These are phyloP conservation scores for Erythrolamprus reginae DNA, from an alignment of 2,113 vertebrate species.

Conservation along the genomic window DNA sequence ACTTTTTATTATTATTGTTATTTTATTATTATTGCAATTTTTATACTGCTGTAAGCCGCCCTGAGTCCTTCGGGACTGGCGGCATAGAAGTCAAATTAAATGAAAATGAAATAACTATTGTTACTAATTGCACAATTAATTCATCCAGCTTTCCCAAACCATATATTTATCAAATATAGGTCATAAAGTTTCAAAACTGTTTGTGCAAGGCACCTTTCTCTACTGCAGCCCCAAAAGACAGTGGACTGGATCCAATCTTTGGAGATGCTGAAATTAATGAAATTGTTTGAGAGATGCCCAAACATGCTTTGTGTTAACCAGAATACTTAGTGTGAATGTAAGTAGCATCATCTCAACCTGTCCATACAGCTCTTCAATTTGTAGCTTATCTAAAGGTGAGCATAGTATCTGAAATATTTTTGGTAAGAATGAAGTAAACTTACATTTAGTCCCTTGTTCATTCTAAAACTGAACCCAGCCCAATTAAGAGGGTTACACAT, in stretches of 20 bases:
- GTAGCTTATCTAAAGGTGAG: not conserved
- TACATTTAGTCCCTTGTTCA: not conserved
- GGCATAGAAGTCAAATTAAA: too few species aligned
- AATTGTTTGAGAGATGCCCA: not conserved
- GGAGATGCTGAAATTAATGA: not conserved
- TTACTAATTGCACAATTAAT: slow-evolving; percentile 61
- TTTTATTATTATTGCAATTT: too few species aligned
- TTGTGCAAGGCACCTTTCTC: not conserved
- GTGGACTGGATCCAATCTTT: not conserved
- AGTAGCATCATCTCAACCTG: not conserved
- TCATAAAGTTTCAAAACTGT: not conserved
- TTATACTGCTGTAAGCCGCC: too few species aligned
- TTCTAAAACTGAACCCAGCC: not conserved
- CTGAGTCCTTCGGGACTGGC: too few species aligned
- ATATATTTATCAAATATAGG: slow-evolving; percentile 40
- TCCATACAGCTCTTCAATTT: not conserved
- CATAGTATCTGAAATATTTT: not conserved
- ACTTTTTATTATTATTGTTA: too few species aligned
- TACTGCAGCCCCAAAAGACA: not conserved
- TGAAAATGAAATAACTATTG: slow-evolving; percentile 52
- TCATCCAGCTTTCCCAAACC: slow-evolving; percentile 52
- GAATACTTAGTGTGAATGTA: not conserved
- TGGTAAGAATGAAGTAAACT: not conserved
- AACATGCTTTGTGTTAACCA: not conserved
- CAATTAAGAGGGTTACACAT: not conserved